Conservation (phyloP, 2,113 vertebrate genomes). For the Danio rerio region DNA sequence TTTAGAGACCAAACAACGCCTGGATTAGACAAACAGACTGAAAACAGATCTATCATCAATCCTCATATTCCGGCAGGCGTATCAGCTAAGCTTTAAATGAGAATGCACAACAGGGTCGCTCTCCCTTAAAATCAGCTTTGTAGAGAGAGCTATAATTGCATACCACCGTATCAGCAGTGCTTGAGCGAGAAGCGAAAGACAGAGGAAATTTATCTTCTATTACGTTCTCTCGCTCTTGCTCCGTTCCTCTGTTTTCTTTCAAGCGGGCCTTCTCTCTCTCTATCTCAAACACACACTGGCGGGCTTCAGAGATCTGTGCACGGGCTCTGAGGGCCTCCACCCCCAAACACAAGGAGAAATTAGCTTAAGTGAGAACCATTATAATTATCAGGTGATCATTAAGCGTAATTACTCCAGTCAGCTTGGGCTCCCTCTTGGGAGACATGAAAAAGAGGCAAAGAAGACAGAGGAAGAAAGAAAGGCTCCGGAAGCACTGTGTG, state of each 20-base stretch:
- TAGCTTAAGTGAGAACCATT: conserved; percentile 58
- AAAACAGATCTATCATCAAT: conserved; percentile 46
- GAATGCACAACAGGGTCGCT: conserved; percentile 17
- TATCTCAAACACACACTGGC: conserved; percentile 12
- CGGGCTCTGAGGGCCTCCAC: conserved; percentile 46
- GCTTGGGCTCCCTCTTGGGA: conserved; percentile 35
- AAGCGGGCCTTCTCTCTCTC: neutral
- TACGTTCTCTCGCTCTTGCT: neutral
- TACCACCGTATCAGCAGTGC: conserved; percentile 13
- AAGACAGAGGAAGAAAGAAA: neutral
- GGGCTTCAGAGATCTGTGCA: conserved; percentile 18
- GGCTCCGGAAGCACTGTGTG: neutral
- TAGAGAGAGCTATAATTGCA: conserved; percentile 32
- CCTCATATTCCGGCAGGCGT: conserved; percentile 1
- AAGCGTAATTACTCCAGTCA: conserved; percentile 54
- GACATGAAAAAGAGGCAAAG: neutral
- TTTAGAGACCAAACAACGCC: conserved; percentile 29
- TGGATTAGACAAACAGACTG: conserved; percentile 30
- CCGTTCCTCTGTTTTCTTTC: conserved; percentile 23
- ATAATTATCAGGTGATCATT: conserved; percentile 58
- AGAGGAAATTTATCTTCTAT: conserved; percentile 47
- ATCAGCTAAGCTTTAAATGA: conserved; percentile 30
- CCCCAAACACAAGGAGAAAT: conserved; percentile 55
- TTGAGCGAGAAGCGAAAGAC: conserved; percentile 1
- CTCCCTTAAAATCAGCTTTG: conserved; percentile 30